Base-by-base conservation (phyloP, 2,113 vertebrate genomes). In the Lethenteron camtschaticum region DNA sequence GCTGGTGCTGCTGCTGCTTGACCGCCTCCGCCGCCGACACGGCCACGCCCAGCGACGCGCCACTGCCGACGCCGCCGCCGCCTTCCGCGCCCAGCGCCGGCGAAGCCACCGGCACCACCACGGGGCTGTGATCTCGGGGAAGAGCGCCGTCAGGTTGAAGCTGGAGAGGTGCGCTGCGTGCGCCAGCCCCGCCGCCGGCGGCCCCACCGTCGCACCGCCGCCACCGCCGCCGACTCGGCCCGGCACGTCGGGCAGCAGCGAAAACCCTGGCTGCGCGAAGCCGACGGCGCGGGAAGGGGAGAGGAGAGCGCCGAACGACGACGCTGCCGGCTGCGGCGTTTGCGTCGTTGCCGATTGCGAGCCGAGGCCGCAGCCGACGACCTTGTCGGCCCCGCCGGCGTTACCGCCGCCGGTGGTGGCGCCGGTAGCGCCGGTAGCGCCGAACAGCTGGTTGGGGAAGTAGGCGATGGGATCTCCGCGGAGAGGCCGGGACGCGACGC, bases 361-460 rank as follows among this genome's bases (percentile, higher is more conserved):
- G 41, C 41, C 41, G 41, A 41, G 41, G 41, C 41, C 41, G 41
- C 41, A 41, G 41, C 41, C 41, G 41, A 41, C 41, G 41, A 41
- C 41, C 41, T 41, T 41, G 4, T 41, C 41, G 41, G 41, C 41
- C 41, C 41, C 41, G 14, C 89, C 85, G 77, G 95, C 96, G 78
- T 94, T 97, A 68, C 96, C 79, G 4, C 84, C 81, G 56, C 90
- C 82, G 12, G 82, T 74, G 68, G 82, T 89, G 1, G 85, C 81
- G 73, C 96, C 96, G 75, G 96, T 92, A 0, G 87, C 81, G 73
- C 81, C 83, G 10, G 92, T 89, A 80, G 92, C 95, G 56, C 87
- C 85, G 79, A 96, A 99, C 87, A 96, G 96, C 71, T 96, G 94
- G 76, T 96, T 99, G 69, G 94, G 82, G 74, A 99, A 99, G 75